Evolutionary conservation across 2,888 invertebrate species (phyloP), one percentile per base, ranked within the genome.

Genomic region (Amphipyra berbera): DNA sequence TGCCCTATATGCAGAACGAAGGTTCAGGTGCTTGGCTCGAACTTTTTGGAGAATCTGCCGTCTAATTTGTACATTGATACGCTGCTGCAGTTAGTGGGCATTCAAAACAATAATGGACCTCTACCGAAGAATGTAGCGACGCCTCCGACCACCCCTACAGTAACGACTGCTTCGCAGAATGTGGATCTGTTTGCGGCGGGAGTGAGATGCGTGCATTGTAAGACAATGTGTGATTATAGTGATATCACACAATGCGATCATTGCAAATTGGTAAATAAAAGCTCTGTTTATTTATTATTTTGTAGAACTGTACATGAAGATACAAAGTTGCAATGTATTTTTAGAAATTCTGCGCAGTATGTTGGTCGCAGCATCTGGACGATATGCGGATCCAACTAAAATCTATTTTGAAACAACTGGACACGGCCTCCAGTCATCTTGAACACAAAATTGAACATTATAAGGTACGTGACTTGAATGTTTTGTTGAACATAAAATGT

Each of bases 51-150:
- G 14, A 85, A 91, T 2, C 87, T 97, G n/a, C 97, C 96, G n/a
- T 95, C 95, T 8, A 97, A 97, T 84, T 88, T 96, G 44, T 96
- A 97, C 83, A 95, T 97, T 48, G 96, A 96, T 75, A 96, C 96
- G 0, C 87, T 97, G 41, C 89, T 97, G 1, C 87, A 91, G 53
- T 84, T 96, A 46, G 87, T 96, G 12, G 93, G 94, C 12, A 84
- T 89, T 46, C 83, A 68, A 10, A 76, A 79, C n/a, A 44, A 35
- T n/a, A 6, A 0, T n/a, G 44, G 27, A 6, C 30, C 37, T 15
- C 42, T 44, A 21, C 49, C 73, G 21, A 84, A 73, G 53, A 62
- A 52, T 38, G 8, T 56, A 12, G 81, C 67, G 4, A 85, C 90
- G 0, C 89, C 91, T 0, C 88, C 90, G 0, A 3, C 73, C 0